Percentiles rank a stretch among this genome's conserved stretches.
These are phyloP conservation scores for Julus scanicus DNA, from an alignment of 2,888 invertebrate genomes.

Conservation along the genomic window DNA sequence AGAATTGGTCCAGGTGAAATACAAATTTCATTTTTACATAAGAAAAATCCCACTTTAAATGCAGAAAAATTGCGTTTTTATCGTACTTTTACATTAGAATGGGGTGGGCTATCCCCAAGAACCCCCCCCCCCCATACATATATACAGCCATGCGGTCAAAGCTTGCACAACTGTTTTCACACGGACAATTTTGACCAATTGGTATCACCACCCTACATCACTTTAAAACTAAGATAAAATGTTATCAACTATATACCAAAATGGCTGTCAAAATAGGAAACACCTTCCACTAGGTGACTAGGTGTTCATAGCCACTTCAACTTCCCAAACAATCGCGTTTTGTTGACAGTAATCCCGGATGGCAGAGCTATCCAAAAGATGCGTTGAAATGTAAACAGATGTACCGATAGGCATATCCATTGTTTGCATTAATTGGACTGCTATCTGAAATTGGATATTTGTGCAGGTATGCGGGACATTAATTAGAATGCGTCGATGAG, in stretches of 20 bases:
- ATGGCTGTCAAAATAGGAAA: background rate
- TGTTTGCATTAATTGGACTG: conserved; percentile 22
- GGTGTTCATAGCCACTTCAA: background rate
- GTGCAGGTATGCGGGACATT: conserved; percentile 2
- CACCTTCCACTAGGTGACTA: background rate
- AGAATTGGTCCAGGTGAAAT: too few relatives aligned
- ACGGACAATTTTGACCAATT: too few relatives aligned
- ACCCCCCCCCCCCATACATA: too few relatives aligned
- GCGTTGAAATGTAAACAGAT: conserved; percentile 16
- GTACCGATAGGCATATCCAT: background rate
- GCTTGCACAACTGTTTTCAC: too few relatives aligned
- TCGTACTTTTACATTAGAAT: too few relatives aligned
- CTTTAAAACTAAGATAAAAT: too few relatives aligned
- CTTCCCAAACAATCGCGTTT: background rate
- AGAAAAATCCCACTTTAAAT: too few relatives aligned
- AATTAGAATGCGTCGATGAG: background rate
- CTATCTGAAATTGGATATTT: conserved; percentile 9
- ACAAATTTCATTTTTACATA: too few relatives aligned
- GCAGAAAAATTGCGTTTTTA: too few relatives aligned
- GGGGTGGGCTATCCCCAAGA: too few relatives aligned
- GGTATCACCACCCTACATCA: too few relatives aligned
- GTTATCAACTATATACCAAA: background rate
- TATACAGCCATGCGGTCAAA: too few relatives aligned
- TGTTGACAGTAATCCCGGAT: background rate
- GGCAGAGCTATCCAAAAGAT: background rate